Evolutionary conservation across 2,113 vertebrate genomes (phyloP).

Genomic region (Murina feae): DNA sequence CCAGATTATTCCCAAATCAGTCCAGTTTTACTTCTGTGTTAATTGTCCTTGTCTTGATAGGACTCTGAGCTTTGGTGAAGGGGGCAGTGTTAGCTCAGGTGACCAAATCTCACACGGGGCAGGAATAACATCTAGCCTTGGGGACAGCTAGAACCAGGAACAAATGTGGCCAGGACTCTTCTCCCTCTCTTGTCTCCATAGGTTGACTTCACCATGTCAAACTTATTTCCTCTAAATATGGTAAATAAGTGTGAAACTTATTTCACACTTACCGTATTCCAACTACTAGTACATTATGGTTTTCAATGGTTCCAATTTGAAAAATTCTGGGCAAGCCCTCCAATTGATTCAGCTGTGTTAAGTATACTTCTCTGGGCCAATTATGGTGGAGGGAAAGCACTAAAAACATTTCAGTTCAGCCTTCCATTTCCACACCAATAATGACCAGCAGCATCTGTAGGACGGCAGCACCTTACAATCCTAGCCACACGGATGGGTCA

Average conservation of each 20-base stretch:
- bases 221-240: background rate
- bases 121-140: background rate
- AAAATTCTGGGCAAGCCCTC: background rate
- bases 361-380: background rate
- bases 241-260: too few species aligned
- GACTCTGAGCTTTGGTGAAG: background rate
- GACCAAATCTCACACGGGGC: background rate
- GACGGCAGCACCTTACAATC: background rate
- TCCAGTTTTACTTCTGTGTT: background rate
- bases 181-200: background rate
- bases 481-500: background rate
- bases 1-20: background rate
- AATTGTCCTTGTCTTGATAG: background rate
- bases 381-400: background rate
- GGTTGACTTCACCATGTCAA: background rate
- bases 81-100: background rate
- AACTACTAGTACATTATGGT: background rate
- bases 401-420: background rate
- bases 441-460: background rate
- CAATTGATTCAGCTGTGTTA: background rate
- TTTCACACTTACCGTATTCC: background rate
- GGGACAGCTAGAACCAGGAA: background rate
- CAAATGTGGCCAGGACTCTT: background rate
- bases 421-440: background rate
- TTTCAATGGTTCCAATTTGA: background rate